These are phyloP conservation scores for Pionites leucogaster DNA, from an alignment of 2,113 vertebrate species.

Conservation along the genomic window DNA sequence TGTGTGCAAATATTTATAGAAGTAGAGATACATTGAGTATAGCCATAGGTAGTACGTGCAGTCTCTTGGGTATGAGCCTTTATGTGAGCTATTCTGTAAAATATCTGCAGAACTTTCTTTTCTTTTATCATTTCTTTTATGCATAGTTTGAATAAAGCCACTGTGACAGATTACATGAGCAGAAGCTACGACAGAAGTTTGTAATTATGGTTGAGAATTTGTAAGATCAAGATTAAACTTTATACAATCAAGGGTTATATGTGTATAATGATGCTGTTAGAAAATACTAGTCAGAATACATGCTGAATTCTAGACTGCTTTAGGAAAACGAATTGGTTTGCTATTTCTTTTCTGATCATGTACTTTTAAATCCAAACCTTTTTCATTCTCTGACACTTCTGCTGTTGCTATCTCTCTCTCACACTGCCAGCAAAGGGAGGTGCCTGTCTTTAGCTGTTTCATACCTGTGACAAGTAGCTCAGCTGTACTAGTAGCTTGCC, in stretches of 20 bases:
- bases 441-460: neutral
- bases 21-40: neutral
- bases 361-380: neutral
- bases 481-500: slow-evolving; percentile 97
- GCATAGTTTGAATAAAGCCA: neutral
- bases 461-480: slow-evolving; percentile 96
- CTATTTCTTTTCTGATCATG: neutral
- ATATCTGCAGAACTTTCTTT: neutral
- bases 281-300: neutral
- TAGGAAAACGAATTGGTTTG: neutral
- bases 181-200: neutral
- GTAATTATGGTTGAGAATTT: neutral
- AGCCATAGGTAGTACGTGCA: neutral
- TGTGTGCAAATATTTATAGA: neutral
- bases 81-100: neutral
- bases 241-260: neutral
- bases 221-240: neutral
- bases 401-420: neutral
- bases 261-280: neutral
- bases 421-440: neutral
- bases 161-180: neutral
- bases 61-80: neutral
- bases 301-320: neutral
- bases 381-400: neutral
- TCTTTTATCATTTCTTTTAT: neutral